Evolutionary conservation across 2,797 vertebrate species (phyloP), one percentile per base, ranked within the genome.

Genomic region (Coluber constrictor): DNA sequence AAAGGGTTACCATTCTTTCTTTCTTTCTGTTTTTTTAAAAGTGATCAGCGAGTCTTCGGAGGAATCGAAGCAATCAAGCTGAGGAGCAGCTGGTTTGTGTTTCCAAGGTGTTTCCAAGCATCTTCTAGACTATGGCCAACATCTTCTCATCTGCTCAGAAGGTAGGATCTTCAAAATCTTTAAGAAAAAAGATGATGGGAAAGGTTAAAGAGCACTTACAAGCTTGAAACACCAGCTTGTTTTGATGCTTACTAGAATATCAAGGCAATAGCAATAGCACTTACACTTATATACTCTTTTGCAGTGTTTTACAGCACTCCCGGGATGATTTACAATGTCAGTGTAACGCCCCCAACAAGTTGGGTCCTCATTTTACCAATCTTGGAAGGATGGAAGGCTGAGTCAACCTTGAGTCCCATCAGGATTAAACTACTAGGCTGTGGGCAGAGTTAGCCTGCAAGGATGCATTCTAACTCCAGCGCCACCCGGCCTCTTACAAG

Each of bases 151-250:
- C 92, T 92, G 95, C 92, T 95, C 74, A 60, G 93, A 87, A 90
- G 93, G 90, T 93, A 95, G 95, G 92, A 57, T 97, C 96, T 94
- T 97, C 97, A 97, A 96, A 96, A 97, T 96, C 98, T 98, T 97
- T 23, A 95, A 95, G 91, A 92, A 95, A 95, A 94, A 61, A 95
- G 94, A 96, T 2, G 96, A 92, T 23, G 96, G 15, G 93, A 93
- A 94, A 2, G 70, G 16, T 63, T 88, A 47, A 83, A 11, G 20
- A 83, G 10, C 74, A 47, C 10, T 83, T 83, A 83, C 47, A 25
- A 83, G 43, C 74, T 43, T 43, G 9, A 79, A 79, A 23, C 37
- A 47, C 20, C 20, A n/a, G n/a, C n/a, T 59, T 13, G 4, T 25
- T 59, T 88, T 25, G 27, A 6, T 25, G 56, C 20, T 88, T 88